Evolutionary conservation across 2,888 invertebrate species (phyloP).

Genomic region (Oscheius sp.): DNA sequence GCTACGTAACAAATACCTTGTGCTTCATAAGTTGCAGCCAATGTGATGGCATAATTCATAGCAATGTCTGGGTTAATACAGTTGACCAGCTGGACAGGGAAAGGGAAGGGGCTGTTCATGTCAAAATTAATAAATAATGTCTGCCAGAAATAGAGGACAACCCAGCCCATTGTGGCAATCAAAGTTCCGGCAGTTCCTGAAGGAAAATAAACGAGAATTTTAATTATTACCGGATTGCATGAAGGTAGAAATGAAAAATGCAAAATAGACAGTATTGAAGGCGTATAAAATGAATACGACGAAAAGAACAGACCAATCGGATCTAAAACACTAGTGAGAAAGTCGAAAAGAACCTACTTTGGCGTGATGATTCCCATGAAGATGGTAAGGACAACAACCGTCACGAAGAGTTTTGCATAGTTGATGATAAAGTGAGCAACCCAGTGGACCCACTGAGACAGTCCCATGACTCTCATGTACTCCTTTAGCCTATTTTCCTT

Average conservation of each 20-base stretch:
- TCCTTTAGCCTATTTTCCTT: conserved; percentile 86
- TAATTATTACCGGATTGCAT: conserved; percentile 58
- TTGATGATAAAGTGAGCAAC: conserved; percentile 82
- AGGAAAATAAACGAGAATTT: neutral
- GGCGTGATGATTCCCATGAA: conserved; percentile 44
- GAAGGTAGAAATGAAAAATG: conserved; percentile 67
- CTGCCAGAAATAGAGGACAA: conserved; percentile 67
- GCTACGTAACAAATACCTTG: no score
- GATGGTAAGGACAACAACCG: conserved; percentile 50
- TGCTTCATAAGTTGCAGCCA: conserved; percentile 65
- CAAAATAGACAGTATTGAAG: conserved; percentile 61
- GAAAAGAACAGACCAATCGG: conserved; percentile 59
- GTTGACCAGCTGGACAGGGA: conserved; percentile 54
- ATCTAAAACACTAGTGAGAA: conserved; percentile 37
- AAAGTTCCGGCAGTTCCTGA: conserved; percentile 64
- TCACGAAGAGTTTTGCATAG: conserved; percentile 62
- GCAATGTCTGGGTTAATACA: conserved; percentile 67
- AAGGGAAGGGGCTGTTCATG: conserved; percentile 46
- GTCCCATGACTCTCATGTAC: conserved; percentile 91
- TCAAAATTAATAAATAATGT: conserved; percentile 60
- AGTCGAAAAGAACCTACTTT: conserved; percentile 37
- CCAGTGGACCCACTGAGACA: conserved; percentile 87
- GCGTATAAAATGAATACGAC: conserved; percentile 66
- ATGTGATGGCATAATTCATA: conserved; percentile 54
- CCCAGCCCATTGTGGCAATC: conserved; percentile 66